A percentile compares a stretch with the other conserved stretches of the same genome.
phyloP scores from a whole-genome alignment of 1,140 invertebrate genomes.

The Pemphigus obesinymphae region DNA sequence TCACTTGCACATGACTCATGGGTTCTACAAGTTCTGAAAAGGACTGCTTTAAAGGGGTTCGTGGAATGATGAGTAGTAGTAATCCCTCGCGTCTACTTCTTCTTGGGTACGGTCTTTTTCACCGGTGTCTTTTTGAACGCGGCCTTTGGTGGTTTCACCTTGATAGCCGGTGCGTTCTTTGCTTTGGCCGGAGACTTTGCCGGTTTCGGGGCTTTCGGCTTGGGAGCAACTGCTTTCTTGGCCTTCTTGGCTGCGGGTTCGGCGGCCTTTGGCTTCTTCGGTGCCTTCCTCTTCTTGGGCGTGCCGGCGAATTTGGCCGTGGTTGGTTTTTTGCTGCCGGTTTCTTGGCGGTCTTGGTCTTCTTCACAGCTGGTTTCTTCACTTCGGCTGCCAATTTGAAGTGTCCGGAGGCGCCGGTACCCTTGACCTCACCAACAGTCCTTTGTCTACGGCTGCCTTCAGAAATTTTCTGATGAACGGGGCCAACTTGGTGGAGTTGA shows the following conservation, averaged over 20 bases:
- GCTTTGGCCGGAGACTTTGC: not conserved
- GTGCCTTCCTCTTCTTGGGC: not conserved
- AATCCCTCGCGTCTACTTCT: not conserved
- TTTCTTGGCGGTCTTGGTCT: not conserved
- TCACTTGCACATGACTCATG: too few relatives aligned
- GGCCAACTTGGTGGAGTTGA: conserved; percentile 46
- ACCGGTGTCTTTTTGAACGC: not conserved
- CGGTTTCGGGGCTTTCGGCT: too few relatives aligned
- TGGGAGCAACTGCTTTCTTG: too few relatives aligned
- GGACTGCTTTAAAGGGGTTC: not conserved
- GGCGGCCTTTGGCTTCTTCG: too few relatives aligned
- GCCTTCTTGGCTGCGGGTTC: too few relatives aligned
- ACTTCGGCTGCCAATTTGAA: not conserved
- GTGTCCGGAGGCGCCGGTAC: not conserved
- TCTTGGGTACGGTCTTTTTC: not conserved
- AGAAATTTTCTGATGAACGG: not conserved
- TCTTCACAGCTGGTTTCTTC: not conserved
- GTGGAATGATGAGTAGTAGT: too few relatives aligned
- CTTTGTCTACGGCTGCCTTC: not conserved
- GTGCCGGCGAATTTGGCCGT: not conserved
- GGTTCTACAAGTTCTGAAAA: not conserved
- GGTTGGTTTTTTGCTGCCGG: not conserved
- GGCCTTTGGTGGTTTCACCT: not conserved
- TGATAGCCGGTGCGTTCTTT: not conserved
- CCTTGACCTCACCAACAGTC: not conserved